Base-by-base conservation (phyloP, 1,140 invertebrate species). In the Calosoma granatense region DNA sequence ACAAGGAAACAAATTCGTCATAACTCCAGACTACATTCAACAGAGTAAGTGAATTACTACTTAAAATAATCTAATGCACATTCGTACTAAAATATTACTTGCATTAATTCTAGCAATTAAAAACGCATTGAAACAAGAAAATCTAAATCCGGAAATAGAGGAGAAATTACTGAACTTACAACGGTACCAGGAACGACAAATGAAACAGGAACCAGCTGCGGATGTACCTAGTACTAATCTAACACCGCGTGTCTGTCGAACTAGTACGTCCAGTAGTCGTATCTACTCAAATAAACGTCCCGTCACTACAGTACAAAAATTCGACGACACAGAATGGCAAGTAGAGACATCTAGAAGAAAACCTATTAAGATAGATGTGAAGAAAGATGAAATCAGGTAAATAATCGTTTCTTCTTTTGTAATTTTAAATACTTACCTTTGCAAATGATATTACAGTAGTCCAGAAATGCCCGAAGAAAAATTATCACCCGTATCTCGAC, bases 61-160 rank as follows among this genome's bases (percentile, higher is more conserved):
- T 68, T 53, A 68, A 70, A 61, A 71, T 71, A 58, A 68, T 71
- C 54, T 71, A 69, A 36, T 36, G 30, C 9, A 36, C 30, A n/a
- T 51, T 15, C 19, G 4, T 51, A 9, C 19, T 15, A 51, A 15
- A 15, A 51, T 51, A 20, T 51, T 6, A 51, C 4, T 51, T 36
- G 9, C n/a, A 36, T n/a, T n/a, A n/a, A 30, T 62, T 60, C 57
- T 63, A 90, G 87, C 87, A 1, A 89, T 90, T 56, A 87, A 87
- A 72, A 88, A 84, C 70, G 88, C 87, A 4, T 70, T 92, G 30
- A 89, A 88, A 68, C 86, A 88, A 70, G 87, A 90, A 65, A 92
- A 93, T 70, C 74, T 94, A 12, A 90, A 92, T 70, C 92, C 92
- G 1, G 92, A 95, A 72, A 91, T 95, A 51, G 91, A 95, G 70